Evolutionary conservation across 2,113 vertebrate genomes (phyloP).

Genomic region (Epinephelus moara): DNA sequence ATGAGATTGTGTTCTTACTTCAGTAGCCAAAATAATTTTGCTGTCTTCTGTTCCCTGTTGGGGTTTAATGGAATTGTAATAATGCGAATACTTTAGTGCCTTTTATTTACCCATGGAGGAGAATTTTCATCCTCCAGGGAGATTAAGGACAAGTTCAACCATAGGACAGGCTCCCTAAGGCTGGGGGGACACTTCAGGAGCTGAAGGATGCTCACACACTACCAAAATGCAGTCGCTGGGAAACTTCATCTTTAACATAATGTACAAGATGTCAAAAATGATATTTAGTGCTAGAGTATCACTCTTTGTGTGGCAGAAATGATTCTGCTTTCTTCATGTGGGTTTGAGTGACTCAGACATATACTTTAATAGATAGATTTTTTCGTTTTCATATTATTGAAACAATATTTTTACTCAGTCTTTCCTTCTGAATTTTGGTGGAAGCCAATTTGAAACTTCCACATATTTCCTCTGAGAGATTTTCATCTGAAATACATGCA

Average conservation of each 20-base stretch:
- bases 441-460: conserved; percentile 19
- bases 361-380: background rate
- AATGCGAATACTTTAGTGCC: conserved; percentile 6
- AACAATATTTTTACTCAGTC: background rate
- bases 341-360: background rate
- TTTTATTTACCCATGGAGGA: conserved; percentile 34
- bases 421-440: background rate
- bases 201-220: background rate
- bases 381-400: background rate
- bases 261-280: background rate
- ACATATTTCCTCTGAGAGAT: background rate
- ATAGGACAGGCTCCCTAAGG: conserved; percentile 1
- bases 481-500: conserved; percentile 2
- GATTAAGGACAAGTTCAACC: conserved; percentile 49
- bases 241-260: background rate
- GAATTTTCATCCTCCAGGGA: conserved; percentile 23
- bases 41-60: conserved; percentile 9
- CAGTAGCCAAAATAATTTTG: background rate
- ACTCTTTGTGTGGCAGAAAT: background rate
- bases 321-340: background rate
- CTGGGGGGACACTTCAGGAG: background rate
- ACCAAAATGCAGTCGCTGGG: background rate
- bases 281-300: background rate
- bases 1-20: conserved; percentile 13
- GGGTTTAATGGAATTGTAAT: conserved; percentile 29